Evolutionary conservation across 37 sponge, comb jelly and placozoan species (phyloP).

Genomic region (Crambe crambe): DNA sequence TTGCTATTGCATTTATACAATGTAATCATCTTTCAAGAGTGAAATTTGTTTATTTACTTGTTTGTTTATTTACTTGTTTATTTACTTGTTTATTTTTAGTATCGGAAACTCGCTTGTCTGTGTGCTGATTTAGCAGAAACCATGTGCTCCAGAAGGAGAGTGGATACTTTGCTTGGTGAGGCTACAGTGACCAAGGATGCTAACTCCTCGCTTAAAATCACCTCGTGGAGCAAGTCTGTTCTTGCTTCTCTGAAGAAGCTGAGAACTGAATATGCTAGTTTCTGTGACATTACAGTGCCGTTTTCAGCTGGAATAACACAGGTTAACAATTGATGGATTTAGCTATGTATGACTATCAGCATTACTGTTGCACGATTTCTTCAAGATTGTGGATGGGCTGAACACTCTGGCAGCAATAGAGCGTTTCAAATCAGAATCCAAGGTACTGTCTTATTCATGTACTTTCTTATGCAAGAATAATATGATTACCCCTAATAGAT

Average conservation of each 20-base stretch:
- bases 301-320: slow-evolving; percentile 24
- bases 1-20: no score
- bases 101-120: not conserved
- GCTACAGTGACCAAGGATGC: not conserved
- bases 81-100: no score
- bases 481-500: not conserved
- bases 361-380: not conserved
- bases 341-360: not conserved
- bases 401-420: slow-evolving; percentile 5
- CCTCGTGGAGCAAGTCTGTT: slow-evolving; percentile 19
- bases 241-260: slow-evolving; percentile 27
- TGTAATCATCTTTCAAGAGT: no score
- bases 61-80: no score
- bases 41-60: no score
- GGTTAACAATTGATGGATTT: not conserved
- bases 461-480: not conserved
- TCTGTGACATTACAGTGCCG: slow-evolving; percentile 36
- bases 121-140: slow-evolving; percentile 3
- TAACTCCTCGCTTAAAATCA: not conserved
- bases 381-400: slow-evolving; percentile 18
- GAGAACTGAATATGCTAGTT: slow-evolving; percentile 5
- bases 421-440: not conserved
- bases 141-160: slow-evolving; percentile 1
- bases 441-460: not conserved
- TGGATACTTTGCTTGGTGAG: slow-evolving; percentile 3